Base-by-base conservation (phyloP, 1,140 invertebrate genomes). In the Galleria mellonella region DNA sequence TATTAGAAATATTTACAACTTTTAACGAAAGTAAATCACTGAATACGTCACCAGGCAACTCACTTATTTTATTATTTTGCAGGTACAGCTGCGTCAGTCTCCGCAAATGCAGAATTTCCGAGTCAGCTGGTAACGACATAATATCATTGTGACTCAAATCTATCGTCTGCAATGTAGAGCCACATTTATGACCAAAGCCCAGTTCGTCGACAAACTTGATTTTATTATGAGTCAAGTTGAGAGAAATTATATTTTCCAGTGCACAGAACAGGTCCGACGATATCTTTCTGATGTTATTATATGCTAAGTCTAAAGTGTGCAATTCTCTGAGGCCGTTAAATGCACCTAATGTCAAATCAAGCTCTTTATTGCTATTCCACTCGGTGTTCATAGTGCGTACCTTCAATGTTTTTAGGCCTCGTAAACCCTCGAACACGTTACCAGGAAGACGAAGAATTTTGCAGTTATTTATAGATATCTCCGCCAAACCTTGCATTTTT, bases 171-270 rank as follows among this genome's bases (percentile, higher is more conserved):
- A 94, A 64, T 49, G 92, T 92, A 53, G 74, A 87, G 45, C 83
- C 77, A 55, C 83, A 85, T 55, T 78, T 86, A 47, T 89, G 87
- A 10, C 89, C 83, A 63, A 93, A 89, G 0, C 92, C 92, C 31
- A 94, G 76, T 48, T 91, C 89, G 29, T 90, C 88, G 0, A 93
- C 86, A 43, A 92, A 90, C 23, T 88, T 88, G 36, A 95, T 89
- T 55, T 90, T 89, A 72, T 95, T 94, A 28, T 88, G 88, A 13
- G 93, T 94, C 40, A 94, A 85, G 77, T 96, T 95, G 0, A 96
- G 86, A 36, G 90, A 86, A 63, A 92, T 91, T 12, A 96, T 83
- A 55, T 91, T 92, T 51, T 89, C 88, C 51, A 96, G 82, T 1
- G 89, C 87, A 79, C 93, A 94, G 49, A 94, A 90, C n/a, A 92